These are phyloP conservation scores for Myoxocephalus aenaeus DNA, from an alignment of 2,797 vertebrate species.

Conservation along the genomic window DNA sequence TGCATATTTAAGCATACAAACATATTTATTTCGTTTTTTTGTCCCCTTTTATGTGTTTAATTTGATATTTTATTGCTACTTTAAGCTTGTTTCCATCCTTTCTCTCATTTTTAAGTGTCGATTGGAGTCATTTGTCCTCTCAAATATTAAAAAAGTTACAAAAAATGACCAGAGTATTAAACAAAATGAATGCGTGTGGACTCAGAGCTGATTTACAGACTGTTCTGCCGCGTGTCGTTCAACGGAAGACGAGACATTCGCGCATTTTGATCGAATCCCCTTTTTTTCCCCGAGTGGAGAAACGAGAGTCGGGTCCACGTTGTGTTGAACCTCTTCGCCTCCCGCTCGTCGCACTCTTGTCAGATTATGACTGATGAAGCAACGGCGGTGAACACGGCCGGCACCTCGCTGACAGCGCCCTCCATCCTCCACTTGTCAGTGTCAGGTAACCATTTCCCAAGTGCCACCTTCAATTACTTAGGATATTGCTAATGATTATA, in stretches of 20 bases:
- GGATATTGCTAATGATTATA: constrained; percentile 77
- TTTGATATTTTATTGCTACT: background rate
- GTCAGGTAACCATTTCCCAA: constrained; percentile 77
- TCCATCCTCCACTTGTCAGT: constrained; percentile 65
- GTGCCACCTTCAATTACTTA: constrained; percentile 79
- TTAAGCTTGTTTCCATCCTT: background rate
- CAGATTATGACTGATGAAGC: constrained; percentile 67
- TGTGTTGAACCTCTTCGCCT: constrained; percentile 39
- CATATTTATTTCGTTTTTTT: background rate
- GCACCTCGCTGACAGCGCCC: constrained; percentile 63
- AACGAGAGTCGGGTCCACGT: constrained; percentile 20
- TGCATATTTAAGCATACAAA: background rate
- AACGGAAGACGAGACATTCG: constrained; percentile 27
- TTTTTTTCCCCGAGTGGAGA: background rate
- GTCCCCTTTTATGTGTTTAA: background rate
- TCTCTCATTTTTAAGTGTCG: constrained; percentile 18
- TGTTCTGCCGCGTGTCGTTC: background rate
- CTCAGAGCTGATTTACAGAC: background rate
- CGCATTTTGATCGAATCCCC: background rate
- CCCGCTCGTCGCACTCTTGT: constrained; percentile 30
- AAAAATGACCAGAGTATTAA: constrained; percentile 17
- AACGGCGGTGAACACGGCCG: constrained; percentile 36
- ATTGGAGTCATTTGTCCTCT: constrained; percentile 25
- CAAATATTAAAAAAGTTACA: constrained; percentile 9
- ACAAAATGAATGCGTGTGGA: constrained; percentile 9